Evolutionary conservation across 2,113 vertebrate genomes (phyloP).

Genomic region (Desmodus rotundus): DNA sequence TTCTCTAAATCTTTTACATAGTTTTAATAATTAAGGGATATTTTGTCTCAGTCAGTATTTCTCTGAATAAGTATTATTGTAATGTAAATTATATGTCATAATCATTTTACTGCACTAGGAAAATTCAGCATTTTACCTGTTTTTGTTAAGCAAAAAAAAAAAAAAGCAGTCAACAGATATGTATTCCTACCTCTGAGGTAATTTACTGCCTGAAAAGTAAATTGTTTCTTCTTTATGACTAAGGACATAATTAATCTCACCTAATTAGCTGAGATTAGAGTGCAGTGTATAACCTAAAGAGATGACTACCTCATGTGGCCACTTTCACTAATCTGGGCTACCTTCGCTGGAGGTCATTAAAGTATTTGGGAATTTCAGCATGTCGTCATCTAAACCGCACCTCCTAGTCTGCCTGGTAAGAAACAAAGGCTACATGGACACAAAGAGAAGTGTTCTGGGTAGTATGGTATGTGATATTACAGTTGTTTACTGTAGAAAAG

Average conservation of each 20-base stretch:
- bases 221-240: neutral
- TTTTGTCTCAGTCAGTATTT: neutral
- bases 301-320: neutral
- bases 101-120: neutral
- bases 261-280: neutral
- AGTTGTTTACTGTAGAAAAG: neutral
- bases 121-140: neutral
- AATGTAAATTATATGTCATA: neutral
- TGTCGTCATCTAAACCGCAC: neutral
- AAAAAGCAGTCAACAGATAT: neutral
- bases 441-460: neutral
- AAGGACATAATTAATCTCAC: neutral
- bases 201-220: neutral
- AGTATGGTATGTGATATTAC: neutral
- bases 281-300: neutral
- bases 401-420: neutral
- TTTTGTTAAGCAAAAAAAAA: neutral
- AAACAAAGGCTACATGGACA: neutral
- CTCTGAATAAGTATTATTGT: slow-evolving; percentile 20
- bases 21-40: neutral
- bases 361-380: neutral
- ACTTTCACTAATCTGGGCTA: neutral
- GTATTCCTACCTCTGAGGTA: neutral
- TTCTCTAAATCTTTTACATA: slow-evolving; percentile 2
- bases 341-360: neutral